These are phyloP conservation scores for Hypsopygia costalis DNA, from an alignment of 2,888 invertebrate genomes.

Conservation along the genomic window DNA sequence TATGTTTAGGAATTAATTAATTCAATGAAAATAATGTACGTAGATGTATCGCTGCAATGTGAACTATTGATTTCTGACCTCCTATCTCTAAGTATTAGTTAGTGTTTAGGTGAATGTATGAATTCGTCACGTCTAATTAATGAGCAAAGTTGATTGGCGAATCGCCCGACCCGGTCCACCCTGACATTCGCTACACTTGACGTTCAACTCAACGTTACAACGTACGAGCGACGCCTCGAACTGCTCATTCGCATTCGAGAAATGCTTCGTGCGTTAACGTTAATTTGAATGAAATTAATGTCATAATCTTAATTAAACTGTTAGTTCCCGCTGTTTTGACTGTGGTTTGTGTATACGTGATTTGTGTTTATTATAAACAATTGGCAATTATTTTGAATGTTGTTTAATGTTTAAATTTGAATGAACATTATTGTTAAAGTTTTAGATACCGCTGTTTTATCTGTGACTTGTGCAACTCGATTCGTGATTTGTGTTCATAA, in stretches of 20 bases:
- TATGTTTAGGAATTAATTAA: too few relatives aligned
- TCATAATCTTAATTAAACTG: too few relatives aligned
- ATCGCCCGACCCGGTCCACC: constrained; percentile 41
- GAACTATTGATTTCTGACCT: too few relatives aligned
- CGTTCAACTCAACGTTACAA: constrained; percentile 29
- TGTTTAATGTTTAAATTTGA: too few relatives aligned
- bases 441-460: neutral
- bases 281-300: constrained; percentile 3
- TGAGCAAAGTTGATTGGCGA: constrained; percentile 18
- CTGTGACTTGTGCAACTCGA: neutral
- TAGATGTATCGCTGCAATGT: too few relatives aligned
- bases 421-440: too few relatives aligned
- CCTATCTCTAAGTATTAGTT: too few relatives aligned
- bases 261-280: constrained; percentile 23
- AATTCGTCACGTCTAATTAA: neutral
- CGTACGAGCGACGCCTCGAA: constrained; percentile 25
- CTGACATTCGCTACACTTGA: constrained; percentile 57
- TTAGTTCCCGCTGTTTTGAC: too few relatives aligned
- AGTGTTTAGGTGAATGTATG: neutral
- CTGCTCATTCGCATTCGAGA: constrained; percentile 29
- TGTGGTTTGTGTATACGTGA: too few relatives aligned
- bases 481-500: constrained; percentile 2
- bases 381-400: too few relatives aligned
- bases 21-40: too few relatives aligned
- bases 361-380: too few relatives aligned